A percentile compares a stretch with the other conserved stretches of the same genome.
Evolutionary conservation across 1,140 invertebrate genomes (phyloP).

Genomic region (Druon quercuslanigerum): DNA sequence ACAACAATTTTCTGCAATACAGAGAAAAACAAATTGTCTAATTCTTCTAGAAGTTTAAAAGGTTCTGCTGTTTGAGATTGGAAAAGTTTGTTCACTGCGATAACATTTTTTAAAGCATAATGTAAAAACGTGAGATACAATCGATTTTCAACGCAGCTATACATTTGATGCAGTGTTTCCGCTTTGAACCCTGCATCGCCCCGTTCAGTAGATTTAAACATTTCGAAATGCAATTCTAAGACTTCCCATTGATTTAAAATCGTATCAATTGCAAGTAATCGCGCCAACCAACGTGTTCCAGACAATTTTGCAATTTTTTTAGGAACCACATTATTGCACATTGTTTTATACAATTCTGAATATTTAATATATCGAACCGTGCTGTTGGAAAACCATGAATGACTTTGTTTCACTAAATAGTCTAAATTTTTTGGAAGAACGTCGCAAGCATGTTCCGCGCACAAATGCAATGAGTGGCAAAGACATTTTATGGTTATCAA

Average conservation of each 20-base stretch:
- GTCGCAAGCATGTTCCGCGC: conserved; percentile 51
- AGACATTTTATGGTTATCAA: conserved; percentile 51
- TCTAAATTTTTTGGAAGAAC: conserved; percentile 48
- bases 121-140: conserved; percentile 42
- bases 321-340: conserved; percentile 50
- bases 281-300: conserved; percentile 46
- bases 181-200: conserved; percentile 33
- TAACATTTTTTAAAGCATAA: conserved; percentile 38
- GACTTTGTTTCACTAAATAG: conserved; percentile 58
- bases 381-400: conserved; percentile 63
- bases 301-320: conserved; percentile 50
- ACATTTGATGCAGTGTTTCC: conserved; percentile 35
- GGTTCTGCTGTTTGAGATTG: conserved; percentile 41
- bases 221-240: too few species aligned
- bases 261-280: conserved; percentile 47
- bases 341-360: conserved; percentile 52
- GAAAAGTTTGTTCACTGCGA: conserved; percentile 41
- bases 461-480: conserved; percentile 54
- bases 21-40: conserved; percentile 22
- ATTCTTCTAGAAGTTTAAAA: conserved; percentile 30
- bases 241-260: too few species aligned
- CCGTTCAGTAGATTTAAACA: too few species aligned
- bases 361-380: conserved; percentile 57
- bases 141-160: conserved; percentile 11
- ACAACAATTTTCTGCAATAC: conserved; percentile 38